Percentiles rank a stretch among this genome's conserved stretches.
These are phyloP conservation scores for Magallana ariakensis DNA, from an alignment of 1,140 invertebrate genomes.

Conservation along the genomic window DNA sequence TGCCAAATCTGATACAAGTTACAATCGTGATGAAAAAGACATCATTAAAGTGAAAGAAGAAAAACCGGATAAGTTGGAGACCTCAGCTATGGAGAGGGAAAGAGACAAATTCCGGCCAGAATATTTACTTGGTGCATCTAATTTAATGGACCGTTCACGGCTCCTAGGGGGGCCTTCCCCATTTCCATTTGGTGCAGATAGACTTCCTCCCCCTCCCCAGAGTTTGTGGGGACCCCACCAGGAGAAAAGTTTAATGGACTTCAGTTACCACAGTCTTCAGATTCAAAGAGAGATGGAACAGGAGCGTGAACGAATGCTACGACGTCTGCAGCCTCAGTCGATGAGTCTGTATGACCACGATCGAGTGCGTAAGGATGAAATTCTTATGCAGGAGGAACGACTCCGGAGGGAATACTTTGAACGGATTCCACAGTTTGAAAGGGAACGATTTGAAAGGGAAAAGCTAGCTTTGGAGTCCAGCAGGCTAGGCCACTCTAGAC, in stretches of 20 bases:
- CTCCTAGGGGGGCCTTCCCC: constrained; percentile 56
- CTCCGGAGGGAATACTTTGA: constrained; percentile 63
- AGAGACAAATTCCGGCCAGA: constrained; percentile 56
- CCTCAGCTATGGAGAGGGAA: constrained; percentile 55
- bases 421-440: constrained; percentile 63
- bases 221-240: constrained; percentile 70
- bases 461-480: constrained; percentile 56
- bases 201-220: constrained; percentile 57
- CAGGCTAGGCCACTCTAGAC: constrained; percentile 53
- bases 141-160: constrained; percentile 60
- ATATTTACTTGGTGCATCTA: constrained; percentile 56
- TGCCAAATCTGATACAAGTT: constrained; percentile 61
- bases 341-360: constrained; percentile 64
- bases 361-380: constrained; percentile 65
- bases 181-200: constrained; percentile 53
- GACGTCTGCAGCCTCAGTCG: constrained; percentile 54
- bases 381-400: constrained; percentile 64
- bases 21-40: constrained; percentile 57
- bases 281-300: constrained; percentile 67
- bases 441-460: constrained; percentile 57
- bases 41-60: constrained; percentile 71
- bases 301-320: constrained; percentile 65
- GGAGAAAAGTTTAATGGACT: constrained; percentile 58
- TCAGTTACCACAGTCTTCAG: constrained; percentile 61
- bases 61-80: constrained; percentile 39